Evolutionary conservation across 92 coral and sea anemone species (phyloP).

Genomic region (Micromussa lordhowensis): DNA sequence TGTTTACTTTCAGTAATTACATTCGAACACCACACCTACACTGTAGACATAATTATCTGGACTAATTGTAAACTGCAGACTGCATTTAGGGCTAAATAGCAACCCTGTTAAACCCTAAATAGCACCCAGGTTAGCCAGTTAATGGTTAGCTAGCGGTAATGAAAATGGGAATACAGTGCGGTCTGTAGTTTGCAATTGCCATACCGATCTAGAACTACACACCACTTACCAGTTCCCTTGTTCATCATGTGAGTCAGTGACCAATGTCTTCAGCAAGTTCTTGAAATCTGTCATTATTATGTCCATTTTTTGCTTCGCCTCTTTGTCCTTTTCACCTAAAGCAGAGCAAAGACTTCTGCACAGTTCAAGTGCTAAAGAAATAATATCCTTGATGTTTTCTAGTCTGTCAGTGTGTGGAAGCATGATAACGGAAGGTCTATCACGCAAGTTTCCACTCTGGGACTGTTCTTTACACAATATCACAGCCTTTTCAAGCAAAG

Average conservation of each 20-base stretch:
- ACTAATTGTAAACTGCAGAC: too few relatives aligned
- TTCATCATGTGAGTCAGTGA: neutral
- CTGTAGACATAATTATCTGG: too few relatives aligned
- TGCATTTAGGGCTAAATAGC: too few relatives aligned
- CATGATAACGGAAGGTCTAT: constrained; percentile 2
- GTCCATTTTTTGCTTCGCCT: neutral
- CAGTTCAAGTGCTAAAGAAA: constrained; percentile 9
- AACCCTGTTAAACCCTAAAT: too few relatives aligned
- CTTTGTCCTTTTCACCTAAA: neutral
- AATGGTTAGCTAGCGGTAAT: too few relatives aligned
- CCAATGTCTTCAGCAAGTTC: neutral
- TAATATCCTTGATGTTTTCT: neutral
- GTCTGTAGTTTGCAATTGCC: too few relatives aligned
- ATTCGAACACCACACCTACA: too few relatives aligned
- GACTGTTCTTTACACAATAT: constrained; percentile 13
- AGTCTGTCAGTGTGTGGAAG: constrained; percentile 18
- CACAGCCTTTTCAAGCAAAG: constrained; percentile 17
- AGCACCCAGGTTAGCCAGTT: too few relatives aligned
- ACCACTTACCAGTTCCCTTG: neutral
- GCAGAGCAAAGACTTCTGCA: neutral
- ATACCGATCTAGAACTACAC: neutral
- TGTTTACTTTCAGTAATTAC: too few relatives aligned
- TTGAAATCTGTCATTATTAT: neutral
- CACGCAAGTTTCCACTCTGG: constrained; percentile 16
- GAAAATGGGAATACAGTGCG: too few relatives aligned